Conservation (phyloP, 2,113 vertebrate species). For the Carassius gibelio region DNA sequence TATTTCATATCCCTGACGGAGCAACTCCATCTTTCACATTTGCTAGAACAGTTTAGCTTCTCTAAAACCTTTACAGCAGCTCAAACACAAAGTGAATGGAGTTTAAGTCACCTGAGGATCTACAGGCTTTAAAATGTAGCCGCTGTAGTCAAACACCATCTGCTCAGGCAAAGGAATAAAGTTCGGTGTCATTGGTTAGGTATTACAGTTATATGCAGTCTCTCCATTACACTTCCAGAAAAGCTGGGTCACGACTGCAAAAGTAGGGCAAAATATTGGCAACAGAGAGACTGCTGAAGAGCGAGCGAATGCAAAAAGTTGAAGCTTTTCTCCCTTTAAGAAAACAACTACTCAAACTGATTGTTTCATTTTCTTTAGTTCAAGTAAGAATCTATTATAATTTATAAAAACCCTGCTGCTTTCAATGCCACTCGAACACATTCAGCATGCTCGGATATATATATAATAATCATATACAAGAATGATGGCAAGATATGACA, state of each 20-base stretch:
- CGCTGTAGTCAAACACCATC: too few species aligned
- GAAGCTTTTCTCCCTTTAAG: not conserved
- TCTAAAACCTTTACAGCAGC: not conserved
- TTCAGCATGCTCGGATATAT: not conserved
- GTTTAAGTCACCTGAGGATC: not conserved
- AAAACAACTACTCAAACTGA: not conserved
- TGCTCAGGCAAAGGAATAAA: not conserved
- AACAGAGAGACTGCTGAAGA: conserved; percentile 8
- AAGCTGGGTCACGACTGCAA: conserved; percentile 23
- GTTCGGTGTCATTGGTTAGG: not conserved
- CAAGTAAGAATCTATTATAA: not conserved
- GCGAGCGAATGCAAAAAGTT: not conserved
- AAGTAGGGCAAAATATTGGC: conserved; percentile 43
- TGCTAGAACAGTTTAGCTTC: not conserved
- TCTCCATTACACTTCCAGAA: conserved; percentile 1
- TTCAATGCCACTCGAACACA: not conserved
- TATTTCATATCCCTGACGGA: not conserved
- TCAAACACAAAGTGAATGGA: not conserved
- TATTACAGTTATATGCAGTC: not conserved
- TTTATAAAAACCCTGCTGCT: not conserved
- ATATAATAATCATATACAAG: not conserved
- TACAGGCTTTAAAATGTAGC: not conserved
- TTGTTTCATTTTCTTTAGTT: conserved; percentile 15
- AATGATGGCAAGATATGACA: not conserved
- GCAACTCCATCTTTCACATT: not conserved